Percentiles rank a stretch among this genome's conserved stretches.
These are phyloP conservation scores for Collichthys lucidus DNA, from an alignment of 2,113 vertebrate genomes.

Conservation along the genomic window DNA sequence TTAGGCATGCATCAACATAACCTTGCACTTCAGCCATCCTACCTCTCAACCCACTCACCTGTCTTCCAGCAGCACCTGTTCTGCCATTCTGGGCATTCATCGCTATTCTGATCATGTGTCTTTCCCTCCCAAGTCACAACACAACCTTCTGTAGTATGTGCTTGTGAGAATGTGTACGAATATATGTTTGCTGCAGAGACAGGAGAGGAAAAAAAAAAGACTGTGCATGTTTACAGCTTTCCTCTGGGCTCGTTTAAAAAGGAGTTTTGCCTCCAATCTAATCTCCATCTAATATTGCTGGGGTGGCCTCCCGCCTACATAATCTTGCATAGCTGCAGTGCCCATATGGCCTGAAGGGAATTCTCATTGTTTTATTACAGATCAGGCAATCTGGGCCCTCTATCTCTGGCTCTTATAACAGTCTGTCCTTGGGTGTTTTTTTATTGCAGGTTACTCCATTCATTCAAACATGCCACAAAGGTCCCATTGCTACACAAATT, in stretches of 20 bases:
- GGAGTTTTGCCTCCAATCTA: slow-evolving; percentile 71
- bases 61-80: slow-evolving; percentile 71
- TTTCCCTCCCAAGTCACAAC: slow-evolving; percentile 43
- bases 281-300: slow-evolving; percentile 77
- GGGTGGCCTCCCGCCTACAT: slow-evolving; percentile 66
- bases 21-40: slow-evolving; percentile 55
- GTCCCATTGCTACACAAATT: neutral
- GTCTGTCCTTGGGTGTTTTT: slow-evolving; percentile 55
- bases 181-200: slow-evolving; percentile 44
- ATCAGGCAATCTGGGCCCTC: slow-evolving; percentile 62
- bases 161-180: slow-evolving; percentile 51
- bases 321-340: slow-evolving; percentile 60
- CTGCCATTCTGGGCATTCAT: slow-evolving; percentile 64
- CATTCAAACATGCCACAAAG: slow-evolving; percentile 35
- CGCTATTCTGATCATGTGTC: slow-evolving; percentile 72
- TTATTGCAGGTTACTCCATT: slow-evolving; percentile 52
- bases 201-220: neutral
- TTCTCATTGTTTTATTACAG: slow-evolving; percentile 77
- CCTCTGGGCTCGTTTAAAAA: slow-evolving; percentile 75
- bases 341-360: slow-evolving; percentile 67
- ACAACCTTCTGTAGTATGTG: slow-evolving; percentile 48
- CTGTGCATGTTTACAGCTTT: slow-evolving; percentile 75
- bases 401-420: slow-evolving; percentile 53
- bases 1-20: slow-evolving; percentile 74
- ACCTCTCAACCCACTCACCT: slow-evolving; percentile 68